Percentiles rank a stretch among this genome's conserved stretches.
Evolutionary conservation across 2,888 invertebrate genomes (phyloP).

Genomic region (Rotaria sp.): DNA sequence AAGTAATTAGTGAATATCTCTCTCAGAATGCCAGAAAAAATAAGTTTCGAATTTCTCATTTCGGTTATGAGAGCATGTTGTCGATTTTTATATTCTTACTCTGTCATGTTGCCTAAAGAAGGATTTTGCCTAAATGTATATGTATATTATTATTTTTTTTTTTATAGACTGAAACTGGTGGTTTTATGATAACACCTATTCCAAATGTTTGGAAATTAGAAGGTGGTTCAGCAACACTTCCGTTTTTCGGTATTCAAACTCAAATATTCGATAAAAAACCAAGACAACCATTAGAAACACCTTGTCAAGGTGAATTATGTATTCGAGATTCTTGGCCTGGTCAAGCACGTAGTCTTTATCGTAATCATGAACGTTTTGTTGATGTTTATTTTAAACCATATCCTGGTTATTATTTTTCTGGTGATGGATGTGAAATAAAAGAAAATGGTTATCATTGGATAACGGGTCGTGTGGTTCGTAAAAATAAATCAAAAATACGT

Average conservation of each 20-base stretch:
- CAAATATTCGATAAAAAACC: constrained; percentile 79
- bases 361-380: constrained; percentile 68
- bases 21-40: no score
- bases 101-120: no score
- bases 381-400: constrained; percentile 34
- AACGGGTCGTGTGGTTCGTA: constrained; percentile 63
- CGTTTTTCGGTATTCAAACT: constrained; percentile 92
- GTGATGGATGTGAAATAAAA: constrained; percentile 72
- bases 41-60: no score
- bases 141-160: background rate
- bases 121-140: no score
- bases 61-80: no score
- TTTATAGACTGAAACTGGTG: constrained; percentile 60
- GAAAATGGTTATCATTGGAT: constrained; percentile 91
- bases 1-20: no score
- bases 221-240: constrained; percentile 90
- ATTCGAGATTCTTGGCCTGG: constrained; percentile 98
- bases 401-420: constrained; percentile 80
- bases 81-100: no score
- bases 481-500: background rate
- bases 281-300: constrained; percentile 54
- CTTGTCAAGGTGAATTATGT: constrained; percentile 62
- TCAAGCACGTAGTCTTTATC: constrained; percentile 86
- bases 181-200: constrained; percentile 86
- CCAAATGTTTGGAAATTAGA: constrained; percentile 94